Percentiles rank a stretch among this genome's conserved stretches.
Evolutionary conservation across 2,888 invertebrate species (phyloP).

Genomic region (Troglohyphantes excavatus): DNA sequence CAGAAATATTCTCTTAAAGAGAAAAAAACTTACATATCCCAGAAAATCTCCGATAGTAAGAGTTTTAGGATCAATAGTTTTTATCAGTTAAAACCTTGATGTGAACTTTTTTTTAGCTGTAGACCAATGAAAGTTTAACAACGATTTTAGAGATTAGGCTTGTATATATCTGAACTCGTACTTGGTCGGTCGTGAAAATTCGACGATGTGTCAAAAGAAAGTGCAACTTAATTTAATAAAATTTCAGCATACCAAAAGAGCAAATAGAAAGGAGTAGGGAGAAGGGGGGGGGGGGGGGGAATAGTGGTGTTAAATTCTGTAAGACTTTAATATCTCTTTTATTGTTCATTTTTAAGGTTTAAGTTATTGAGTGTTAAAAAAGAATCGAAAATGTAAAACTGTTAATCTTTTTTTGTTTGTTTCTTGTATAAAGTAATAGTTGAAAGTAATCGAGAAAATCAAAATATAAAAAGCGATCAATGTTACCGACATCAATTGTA

Average conservation of each 20-base stretch:
- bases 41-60: not conserved
- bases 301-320: not conserved
- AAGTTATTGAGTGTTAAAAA: no score
- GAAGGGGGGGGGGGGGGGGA: no score
- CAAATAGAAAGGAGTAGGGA: no score
- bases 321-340: no score
- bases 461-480: no score
- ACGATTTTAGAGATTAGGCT: not conserved
- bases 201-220: not conserved
- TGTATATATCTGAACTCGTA: not conserved
- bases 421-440: no score
- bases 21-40: not conserved
- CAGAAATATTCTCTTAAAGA: not conserved
- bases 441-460: no score
- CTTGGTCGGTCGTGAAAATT: not conserved
- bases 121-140: not conserved
- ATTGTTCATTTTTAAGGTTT: no score
- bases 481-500: no score
- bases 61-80: slow-evolving; percentile 7
- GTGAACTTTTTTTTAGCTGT: not conserved
- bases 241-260: no score
- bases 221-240: not conserved
- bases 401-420: no score
- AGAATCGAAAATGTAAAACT: no score
- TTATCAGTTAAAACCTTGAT: not conserved